Conservation (phyloP, 1,140 invertebrate species). For the Caenorhabditis brenneri region DNA sequence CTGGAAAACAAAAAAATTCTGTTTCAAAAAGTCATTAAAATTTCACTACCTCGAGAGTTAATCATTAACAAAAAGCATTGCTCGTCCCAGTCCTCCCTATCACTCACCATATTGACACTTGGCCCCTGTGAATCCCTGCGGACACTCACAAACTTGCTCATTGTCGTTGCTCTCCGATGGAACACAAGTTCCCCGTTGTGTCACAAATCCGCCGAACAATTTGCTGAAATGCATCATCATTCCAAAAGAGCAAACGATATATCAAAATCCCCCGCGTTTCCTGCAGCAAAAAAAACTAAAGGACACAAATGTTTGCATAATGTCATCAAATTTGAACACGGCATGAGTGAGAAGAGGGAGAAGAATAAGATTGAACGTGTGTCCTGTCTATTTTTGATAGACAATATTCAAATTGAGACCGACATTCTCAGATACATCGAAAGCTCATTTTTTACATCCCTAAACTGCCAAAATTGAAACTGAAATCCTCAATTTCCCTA, state of each 20-base stretch:
- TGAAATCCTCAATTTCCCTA: not conserved
- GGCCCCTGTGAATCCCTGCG: constrained; percentile 68
- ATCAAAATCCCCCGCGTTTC: not conserved
- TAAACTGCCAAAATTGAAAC: not conserved
- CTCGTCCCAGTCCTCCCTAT: not conserved
- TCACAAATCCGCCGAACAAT: constrained; percentile 71
- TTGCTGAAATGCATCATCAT: too few species aligned
- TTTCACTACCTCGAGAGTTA: too few species aligned
- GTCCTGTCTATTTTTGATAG: not conserved
- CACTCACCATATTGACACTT: constrained; percentile 71
- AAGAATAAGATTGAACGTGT: not conserved
- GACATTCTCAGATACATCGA: too few species aligned
- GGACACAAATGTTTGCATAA: not conserved
- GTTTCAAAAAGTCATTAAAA: too few species aligned
- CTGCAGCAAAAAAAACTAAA: not conserved
- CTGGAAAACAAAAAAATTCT: too few species aligned
- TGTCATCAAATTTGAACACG: not conserved
- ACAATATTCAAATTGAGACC: too few species aligned
- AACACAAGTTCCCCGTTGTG: constrained; percentile 71
- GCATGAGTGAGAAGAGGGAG: not conserved
- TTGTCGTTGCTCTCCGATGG: constrained; percentile 49
- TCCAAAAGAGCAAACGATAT: too few species aligned
- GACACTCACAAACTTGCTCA: constrained; percentile 68
- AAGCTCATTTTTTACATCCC: too few species aligned
- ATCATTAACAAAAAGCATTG: too few species aligned